Conservation (phyloP, 2,888 invertebrate genomes). For the Antheraea assamensis region DNA sequence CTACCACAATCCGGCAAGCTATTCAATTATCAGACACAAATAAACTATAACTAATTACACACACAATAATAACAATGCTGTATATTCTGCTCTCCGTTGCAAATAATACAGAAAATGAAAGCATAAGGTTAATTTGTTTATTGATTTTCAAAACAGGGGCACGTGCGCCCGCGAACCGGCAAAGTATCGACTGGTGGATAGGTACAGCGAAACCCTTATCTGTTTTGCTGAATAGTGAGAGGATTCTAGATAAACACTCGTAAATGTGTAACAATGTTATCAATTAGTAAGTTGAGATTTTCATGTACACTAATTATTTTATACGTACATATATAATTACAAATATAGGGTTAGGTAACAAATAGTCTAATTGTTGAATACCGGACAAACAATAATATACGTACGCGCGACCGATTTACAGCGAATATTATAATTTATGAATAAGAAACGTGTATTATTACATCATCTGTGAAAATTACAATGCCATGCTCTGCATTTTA, state of each 20-base stretch:
- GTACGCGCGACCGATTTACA: background rate
- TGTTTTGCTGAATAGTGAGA: slow-evolving; percentile 47
- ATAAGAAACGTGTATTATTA: background rate
- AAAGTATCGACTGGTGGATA: slow-evolving; percentile 35
- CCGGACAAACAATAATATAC: background rate
- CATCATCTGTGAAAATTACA: background rate
- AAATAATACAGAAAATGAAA: background rate
- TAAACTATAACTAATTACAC: background rate
- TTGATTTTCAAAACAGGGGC: background rate
- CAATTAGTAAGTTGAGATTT: slow-evolving; percentile 36
- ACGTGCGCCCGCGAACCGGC: slow-evolving; percentile 26
- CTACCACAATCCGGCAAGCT: background rate
- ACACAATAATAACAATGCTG: background rate
- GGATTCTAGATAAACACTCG: slow-evolving; percentile 42
- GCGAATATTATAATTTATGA: background rate
- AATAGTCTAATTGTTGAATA: background rate
- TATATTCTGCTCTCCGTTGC: background rate
- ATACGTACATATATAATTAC: slow-evolving; percentile 23
- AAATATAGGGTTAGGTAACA: slow-evolving; percentile 15
- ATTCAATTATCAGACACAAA: background rate
- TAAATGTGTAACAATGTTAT: slow-evolving; percentile 39
- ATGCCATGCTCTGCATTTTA: background rate
- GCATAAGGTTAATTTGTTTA: background rate
- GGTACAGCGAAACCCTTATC: slow-evolving; percentile 33
- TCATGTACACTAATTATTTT: slow-evolving; percentile 28